These are phyloP conservation scores for Rhagonycha fulva DNA, from an alignment of 2,888 invertebrate genomes.

Conservation along the genomic window DNA sequence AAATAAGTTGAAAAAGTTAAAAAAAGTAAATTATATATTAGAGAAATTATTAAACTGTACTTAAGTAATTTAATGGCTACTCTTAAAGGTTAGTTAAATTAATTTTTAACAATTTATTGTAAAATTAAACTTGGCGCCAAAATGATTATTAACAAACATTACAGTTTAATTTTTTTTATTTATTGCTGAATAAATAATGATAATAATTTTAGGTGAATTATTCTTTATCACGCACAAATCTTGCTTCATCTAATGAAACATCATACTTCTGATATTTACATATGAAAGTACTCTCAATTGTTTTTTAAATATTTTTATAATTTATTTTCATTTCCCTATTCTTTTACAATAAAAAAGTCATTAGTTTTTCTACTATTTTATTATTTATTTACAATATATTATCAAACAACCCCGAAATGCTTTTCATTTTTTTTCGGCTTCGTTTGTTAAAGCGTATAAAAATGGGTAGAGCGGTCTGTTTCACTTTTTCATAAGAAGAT, in stretches of 20 bases:
- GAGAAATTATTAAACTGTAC: neutral
- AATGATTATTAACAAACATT: neutral
- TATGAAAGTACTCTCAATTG: neutral
- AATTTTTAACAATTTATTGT: neutral
- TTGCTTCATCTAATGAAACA: neutral
- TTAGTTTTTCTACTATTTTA: neutral
- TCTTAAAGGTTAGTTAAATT: conserved; percentile 1
- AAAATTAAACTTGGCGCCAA: neutral
- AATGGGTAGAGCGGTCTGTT: neutral
- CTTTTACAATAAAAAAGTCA: neutral
- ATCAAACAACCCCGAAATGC: neutral
- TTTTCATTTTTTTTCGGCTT: neutral
- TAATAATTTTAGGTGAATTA: neutral
- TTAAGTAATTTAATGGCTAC: neutral
- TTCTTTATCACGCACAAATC: neutral
- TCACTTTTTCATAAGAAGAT: neutral
- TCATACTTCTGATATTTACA: neutral
- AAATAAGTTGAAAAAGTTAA: neutral
- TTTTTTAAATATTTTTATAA: neutral
- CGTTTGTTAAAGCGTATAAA: neutral
- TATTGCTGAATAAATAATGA: neutral
- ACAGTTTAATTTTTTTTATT: neutral
- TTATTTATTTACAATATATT: neutral
- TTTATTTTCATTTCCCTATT: neutral
- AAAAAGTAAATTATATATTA: conserved; percentile 1